Base-by-base conservation (phyloP, 2,888 invertebrate genomes). In the Sisyra terminalis region DNA sequence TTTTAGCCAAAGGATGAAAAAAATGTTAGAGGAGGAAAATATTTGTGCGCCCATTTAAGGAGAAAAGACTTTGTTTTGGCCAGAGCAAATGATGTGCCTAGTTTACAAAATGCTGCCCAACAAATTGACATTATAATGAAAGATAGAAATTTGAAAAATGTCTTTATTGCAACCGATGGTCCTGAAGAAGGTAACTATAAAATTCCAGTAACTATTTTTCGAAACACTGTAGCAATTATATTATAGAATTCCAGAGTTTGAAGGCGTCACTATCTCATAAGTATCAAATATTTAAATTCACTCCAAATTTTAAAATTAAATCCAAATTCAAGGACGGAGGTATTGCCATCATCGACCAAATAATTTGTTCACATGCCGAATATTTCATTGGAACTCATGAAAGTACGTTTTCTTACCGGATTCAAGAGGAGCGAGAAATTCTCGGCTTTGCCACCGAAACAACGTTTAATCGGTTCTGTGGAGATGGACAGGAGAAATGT, bases 391-490 rank as follows among this genome's bases (percentile, higher is more conserved):
- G 97, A 8, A 92, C 90, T 0, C 75, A 82, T 57, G 90, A 92
- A 52, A 97, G 97, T 46, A 98, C 97, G 1, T 97, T 96, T 61
- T 81, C 94, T 0, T 94, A 85, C 59, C 73, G 97, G 44, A 97
- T 98, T 50, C 92, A 96, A 64, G 97, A 98, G 59, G 97, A 98
- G 57, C 69, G 97, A 17, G 96, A 97, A 65, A 92, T 98, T 46
- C 59, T 96, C 35, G 93, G 93, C 1, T 92, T 92, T 60, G 69
- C 75, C 5, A 67, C 74, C 34, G 64, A 74, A 17, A 75, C 77
- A 7, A 96, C 96, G 0, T 97, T 92, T 57, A 96, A 97, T 61
- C 70, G 83, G 46, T 64, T 93, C 2, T 93, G 92, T 61, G 73
- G 73, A 43, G 67, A 71, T 51, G 59, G 70, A 10, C 71, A 74